Evolutionary conservation across 1,140 invertebrate species (phyloP), one percentile per base, ranked within the genome.

Genomic region (Oncopodura yosiiana): DNA sequence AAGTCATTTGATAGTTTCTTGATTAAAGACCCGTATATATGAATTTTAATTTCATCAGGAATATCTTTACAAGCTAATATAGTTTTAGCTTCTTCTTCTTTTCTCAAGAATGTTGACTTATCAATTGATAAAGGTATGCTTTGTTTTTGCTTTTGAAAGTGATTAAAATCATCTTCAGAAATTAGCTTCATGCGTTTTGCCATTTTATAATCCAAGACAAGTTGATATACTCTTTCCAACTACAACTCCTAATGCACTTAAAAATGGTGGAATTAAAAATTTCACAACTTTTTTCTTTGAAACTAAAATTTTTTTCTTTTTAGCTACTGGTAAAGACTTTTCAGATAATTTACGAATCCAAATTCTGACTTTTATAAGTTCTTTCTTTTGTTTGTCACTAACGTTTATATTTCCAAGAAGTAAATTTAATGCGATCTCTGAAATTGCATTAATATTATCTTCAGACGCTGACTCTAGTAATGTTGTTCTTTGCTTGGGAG

Each of bases 101-200:
- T n/a, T n/a, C n/a, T n/a, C n/a, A n/a, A n/a, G n/a, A n/a, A n/a
- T n/a, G n/a, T n/a, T n/a, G n/a, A n/a, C n/a, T n/a, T n/a, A n/a
- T n/a, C n/a, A n/a, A n/a, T n/a, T n/a, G n/a, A n/a, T n/a, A n/a
- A n/a, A n/a, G n/a, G n/a, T n/a, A n/a, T n/a, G n/a, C n/a, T n/a
- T n/a, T n/a, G n/a, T n/a, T n/a, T n/a, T n/a, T n/a, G n/a, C n/a
- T n/a, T n/a, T n/a, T n/a, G n/a, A n/a, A n/a, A n/a, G n/a, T n/a
- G n/a, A n/a, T 41, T 16, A 44, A 43, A 52, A 32, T 52, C 41
- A 2, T 23, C 3, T 43, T 34, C 41, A 14, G 50, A 23, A 23
- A 49, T 49, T 12, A 49, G 21, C 21, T 49, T 56, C 53, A 56
- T 58, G 21, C 46, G 36, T 34, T 51, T 58, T 1, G 56, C 18